Conservation (phyloP, 2,113 vertebrate genomes). For the Nesospiza acunhae region DNA sequence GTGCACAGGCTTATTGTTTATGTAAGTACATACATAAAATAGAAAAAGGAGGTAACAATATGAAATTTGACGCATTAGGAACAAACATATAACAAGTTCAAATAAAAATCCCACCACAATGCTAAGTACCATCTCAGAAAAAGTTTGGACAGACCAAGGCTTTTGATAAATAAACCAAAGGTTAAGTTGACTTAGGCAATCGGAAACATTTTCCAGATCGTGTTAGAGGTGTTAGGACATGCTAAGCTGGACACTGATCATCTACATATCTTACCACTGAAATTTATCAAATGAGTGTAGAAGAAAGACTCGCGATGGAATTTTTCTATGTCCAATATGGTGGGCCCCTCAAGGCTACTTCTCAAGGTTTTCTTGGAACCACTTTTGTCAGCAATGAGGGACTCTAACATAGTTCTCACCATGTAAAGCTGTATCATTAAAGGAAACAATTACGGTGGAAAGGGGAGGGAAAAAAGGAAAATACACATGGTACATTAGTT, state of each 20-base stretch:
- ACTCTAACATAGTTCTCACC: constrained; percentile 94
- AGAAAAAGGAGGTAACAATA: constrained; percentile 18
- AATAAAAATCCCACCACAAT: constrained; percentile 40
- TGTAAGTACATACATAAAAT: neutral
- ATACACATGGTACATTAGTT: constrained; percentile 76
- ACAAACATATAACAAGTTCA: constrained; percentile 20
- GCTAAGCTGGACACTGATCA: constrained; percentile 71
- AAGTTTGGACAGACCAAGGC: constrained; percentile 11
- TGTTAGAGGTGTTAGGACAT: constrained; percentile 79
- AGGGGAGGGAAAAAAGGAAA: constrained; percentile 67
- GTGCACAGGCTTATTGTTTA: neutral
- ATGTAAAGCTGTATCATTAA: constrained; percentile 85
- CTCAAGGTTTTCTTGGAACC: constrained; percentile 91
- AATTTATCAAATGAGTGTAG: constrained; percentile 92
- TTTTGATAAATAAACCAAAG: constrained; percentile 23
- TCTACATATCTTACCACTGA: constrained; percentile 86
- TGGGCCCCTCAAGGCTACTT: constrained; percentile 90
- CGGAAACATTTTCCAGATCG: constrained; percentile 66
- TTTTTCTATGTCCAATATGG: constrained; percentile 93
- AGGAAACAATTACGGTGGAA: constrained; percentile 67
- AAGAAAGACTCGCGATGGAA: constrained; percentile 94
- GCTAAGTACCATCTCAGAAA: constrained; percentile 1
- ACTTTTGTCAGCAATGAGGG: constrained; percentile 92
- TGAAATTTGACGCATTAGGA: constrained; percentile 25
- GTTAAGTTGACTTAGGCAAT: constrained; percentile 60